Evolutionary conservation across 2,888 invertebrate genomes (phyloP), one percentile per base, ranked within the genome.

Genomic region (Ochropacha duplaris): DNA sequence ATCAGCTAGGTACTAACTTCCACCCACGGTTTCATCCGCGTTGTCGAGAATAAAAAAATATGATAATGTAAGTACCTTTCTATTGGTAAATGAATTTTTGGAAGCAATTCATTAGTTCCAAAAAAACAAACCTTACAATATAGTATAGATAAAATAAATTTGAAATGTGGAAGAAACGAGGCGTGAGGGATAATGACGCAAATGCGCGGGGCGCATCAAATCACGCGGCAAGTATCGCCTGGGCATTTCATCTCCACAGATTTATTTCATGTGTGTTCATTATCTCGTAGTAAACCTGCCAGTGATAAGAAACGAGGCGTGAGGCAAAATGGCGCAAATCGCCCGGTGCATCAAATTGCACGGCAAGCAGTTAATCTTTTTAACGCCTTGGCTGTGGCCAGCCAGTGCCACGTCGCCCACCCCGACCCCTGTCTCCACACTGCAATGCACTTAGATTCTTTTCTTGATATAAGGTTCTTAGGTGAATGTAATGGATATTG

Each of bases 301-400:
- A 9, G 36, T 14, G 36, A n/a, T 36, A 60, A 59, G 56, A 62
- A 63, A 62, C 62, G 65, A 58, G 65, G 68, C 64, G 64, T 61
- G 62, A 60, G 58, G 60, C 56, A 52, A 69, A 68, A 68, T 65
- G 64, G 60, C 58, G 60, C 58, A 58, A 58, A 62, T 54, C 50
- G 55, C 56, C 24, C 56, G 44, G 31, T 39, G 44, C 54, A 50
- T 55, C 49, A 60, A 49, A 65, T 54, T 55, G 62, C 56, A 16
- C 56, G 51, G 62, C 59, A 58, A 58, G 55, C 67, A 49, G 63
- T 56, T 69, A 72, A 74, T 70, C 71, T 69, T 61, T 68, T 71
- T 71, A 72, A 71, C 44, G 44, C 44, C 44, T 44, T 19, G 9
- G 44, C 19, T 44, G 39, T 44, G 36, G 36, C 36, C 9, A 16